Base-by-base conservation (phyloP, 2,113 vertebrate species). In the Oryzias celebensis region DNA sequence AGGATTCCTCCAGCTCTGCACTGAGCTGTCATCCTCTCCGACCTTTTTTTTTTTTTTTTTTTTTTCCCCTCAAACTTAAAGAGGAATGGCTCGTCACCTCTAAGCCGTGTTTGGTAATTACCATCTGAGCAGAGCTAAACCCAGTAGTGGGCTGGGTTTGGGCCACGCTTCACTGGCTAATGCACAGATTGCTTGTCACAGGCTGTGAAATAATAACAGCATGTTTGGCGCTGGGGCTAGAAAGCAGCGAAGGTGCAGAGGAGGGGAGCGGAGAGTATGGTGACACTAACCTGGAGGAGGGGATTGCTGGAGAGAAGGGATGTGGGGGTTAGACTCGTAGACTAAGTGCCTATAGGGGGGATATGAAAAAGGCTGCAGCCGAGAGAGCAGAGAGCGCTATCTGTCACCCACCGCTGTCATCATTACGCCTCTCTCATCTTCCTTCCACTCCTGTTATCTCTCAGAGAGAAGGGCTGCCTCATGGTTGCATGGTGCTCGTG, bases 121-220 rank as follows among this genome's bases (percentile, higher is more conserved):
- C 78, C 63, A 60, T 71, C 62, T 80, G 65, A 79, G 62, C 58
- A 0, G 20, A 71, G 79, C 66, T 52, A 62, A 80, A 26, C 51
- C 2, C 1, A 48, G 50, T 46, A 78, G 72, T 75, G 74, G 82
- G 84, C 65, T 17, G 68, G 52, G 55, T 47, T 52, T 22, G 54
- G 77, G 73, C 71, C 73, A 82, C 16, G 73, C 83, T 84, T 50
- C 42, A 64, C 44, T 74, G 62, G 74, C 75, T 88, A 90, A 85
- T 85, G 71, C 77, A 79, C 72, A 76, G 73, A 87, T 83, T 82
- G 81, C 70, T 75, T 68, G 75, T 87, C 46, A 41, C 61, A 68
- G 69, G 56, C 52, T 59, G 52, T 23, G 57, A 59, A 80, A 78
- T 81, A 77, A 81, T 77, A 71, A 70, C 61, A 68, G 59, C 45